Conservation (phyloP, 2,113 vertebrate species). For the Pimephales promelas region DNA sequence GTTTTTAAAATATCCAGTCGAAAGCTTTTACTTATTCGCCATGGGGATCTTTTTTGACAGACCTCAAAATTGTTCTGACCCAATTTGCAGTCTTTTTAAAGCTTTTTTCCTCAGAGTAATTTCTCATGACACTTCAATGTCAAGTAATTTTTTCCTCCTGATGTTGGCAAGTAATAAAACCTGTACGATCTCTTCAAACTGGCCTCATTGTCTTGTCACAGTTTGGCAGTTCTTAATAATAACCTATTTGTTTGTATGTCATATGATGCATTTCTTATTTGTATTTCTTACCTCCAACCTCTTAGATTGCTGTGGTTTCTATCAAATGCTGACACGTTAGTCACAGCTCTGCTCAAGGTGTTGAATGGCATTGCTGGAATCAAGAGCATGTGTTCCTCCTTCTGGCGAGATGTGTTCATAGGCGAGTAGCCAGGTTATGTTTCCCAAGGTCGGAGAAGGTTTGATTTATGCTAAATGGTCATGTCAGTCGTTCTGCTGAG, state of each 20-base stretch:
- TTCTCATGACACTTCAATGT: slow-evolving; percentile 18
- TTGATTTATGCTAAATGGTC: slow-evolving; percentile 31
- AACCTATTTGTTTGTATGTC: slow-evolving; percentile 3
- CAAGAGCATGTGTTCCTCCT: slow-evolving; percentile 38
- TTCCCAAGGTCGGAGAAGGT: slow-evolving; percentile 7
- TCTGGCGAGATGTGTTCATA: slow-evolving; percentile 28
- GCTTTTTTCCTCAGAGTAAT: not conserved
- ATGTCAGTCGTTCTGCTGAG: not conserved
- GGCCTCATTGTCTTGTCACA: not conserved
- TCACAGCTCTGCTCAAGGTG: slow-evolving; percentile 41
- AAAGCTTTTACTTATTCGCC: slow-evolving; percentile 2
- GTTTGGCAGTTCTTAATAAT: not conserved
- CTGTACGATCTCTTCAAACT: slow-evolving; percentile 4
- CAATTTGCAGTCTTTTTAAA: slow-evolving; percentile 11
- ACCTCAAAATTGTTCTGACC: slow-evolving; percentile 19
- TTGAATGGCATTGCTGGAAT: slow-evolving; percentile 29
- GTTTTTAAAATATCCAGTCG: slow-evolving; percentile 27
- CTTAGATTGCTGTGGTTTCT: not conserved
- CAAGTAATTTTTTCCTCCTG: not conserved
- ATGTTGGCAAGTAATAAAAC: slow-evolving; percentile 25
- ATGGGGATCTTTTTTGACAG: slow-evolving; percentile 12
- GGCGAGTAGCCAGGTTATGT: not conserved
- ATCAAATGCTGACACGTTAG: slow-evolving; percentile 6
- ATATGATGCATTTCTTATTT: not conserved
- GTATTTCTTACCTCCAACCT: not conserved